Percentiles rank a stretch among this genome's conserved stretches.
Evolutionary conservation across 2,113 vertebrate genomes (phyloP).

Genomic region (Myotis lucifugus): DNA sequence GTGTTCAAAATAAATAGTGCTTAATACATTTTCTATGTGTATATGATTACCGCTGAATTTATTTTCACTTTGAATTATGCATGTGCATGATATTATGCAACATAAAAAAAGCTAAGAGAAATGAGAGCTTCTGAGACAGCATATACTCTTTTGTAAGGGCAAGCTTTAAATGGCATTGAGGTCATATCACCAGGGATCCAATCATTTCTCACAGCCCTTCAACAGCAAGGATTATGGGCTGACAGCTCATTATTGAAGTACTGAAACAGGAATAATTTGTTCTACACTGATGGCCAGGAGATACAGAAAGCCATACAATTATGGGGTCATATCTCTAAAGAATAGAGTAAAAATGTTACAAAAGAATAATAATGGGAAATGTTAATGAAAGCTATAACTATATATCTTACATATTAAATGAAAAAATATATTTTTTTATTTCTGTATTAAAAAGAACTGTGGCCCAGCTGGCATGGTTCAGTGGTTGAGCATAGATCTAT

Average conservation of each 20-base stretch:
- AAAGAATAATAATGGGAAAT: not conserved
- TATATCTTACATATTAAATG: not conserved
- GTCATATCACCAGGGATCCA: constrained; percentile 51
- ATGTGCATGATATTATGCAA: not conserved
- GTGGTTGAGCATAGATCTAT: too few species aligned
- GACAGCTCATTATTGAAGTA: constrained; percentile 69
- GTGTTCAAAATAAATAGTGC: not conserved
- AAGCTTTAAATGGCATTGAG: constrained; percentile 62
- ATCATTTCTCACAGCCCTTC: constrained; percentile 65
- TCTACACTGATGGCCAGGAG: constrained; percentile 64
- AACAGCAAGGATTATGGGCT: constrained; percentile 69
- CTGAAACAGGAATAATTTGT: constrained; percentile 71
- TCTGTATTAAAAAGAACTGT: not conserved
- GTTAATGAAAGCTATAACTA: not conserved
- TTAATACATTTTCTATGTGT: not conserved
- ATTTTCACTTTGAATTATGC: constrained; percentile 59
- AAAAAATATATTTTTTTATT: not conserved
- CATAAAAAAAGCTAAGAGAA: not conserved
- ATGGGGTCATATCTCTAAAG: not conserved
- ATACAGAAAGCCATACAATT: constrained; percentile 52
- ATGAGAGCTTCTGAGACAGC: constrained; percentile 5
- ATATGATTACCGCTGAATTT: not conserved
- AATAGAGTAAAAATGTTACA: constrained; percentile 1
- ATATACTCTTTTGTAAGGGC: not conserved
- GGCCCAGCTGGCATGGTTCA: too few species aligned